Conservation (phyloP, 2,113 vertebrate genomes). For the Carassius gibelio region DNA sequence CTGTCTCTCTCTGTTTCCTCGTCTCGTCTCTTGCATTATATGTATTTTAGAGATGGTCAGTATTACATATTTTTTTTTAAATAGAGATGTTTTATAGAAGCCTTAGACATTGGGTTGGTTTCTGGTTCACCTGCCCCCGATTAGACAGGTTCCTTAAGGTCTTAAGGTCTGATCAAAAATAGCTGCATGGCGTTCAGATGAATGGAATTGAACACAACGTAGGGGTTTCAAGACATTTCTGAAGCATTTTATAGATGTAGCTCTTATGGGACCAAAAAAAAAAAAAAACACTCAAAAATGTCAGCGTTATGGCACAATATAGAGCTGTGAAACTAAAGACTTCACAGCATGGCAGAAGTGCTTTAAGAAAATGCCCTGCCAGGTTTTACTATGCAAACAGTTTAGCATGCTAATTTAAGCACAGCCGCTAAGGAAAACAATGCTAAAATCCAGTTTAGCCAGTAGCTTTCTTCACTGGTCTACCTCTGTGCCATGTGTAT, state of each 20-base stretch:
- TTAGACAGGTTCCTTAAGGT: background rate
- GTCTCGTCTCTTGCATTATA: background rate
- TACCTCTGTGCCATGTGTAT: background rate
- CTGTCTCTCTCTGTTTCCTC: background rate
- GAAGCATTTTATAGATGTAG: background rate
- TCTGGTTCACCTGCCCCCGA: background rate
- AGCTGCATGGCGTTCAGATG: background rate
- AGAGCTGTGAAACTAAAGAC: background rate
- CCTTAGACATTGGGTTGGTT: background rate
- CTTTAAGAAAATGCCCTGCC: background rate
- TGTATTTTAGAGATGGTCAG: background rate
- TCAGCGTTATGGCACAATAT: too few relatives aligned
- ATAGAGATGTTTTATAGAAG: background rate
- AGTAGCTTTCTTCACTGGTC: background rate
- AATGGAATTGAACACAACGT: background rate
- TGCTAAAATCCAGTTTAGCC: constrained; percentile 3
- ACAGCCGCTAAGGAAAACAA: background rate
- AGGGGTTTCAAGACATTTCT: background rate
- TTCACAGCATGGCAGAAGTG: background rate
- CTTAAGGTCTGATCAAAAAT: background rate
- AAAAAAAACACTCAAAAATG: too few relatives aligned
- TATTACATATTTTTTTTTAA: background rate
- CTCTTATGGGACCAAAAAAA: background rate
- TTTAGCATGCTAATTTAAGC: constrained; percentile 12
- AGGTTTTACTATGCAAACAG: background rate